These are phyloP conservation scores for Microctenopoma steveboyesi DNA, from an alignment of 2,797 vertebrate species.

Conservation along the genomic window DNA sequence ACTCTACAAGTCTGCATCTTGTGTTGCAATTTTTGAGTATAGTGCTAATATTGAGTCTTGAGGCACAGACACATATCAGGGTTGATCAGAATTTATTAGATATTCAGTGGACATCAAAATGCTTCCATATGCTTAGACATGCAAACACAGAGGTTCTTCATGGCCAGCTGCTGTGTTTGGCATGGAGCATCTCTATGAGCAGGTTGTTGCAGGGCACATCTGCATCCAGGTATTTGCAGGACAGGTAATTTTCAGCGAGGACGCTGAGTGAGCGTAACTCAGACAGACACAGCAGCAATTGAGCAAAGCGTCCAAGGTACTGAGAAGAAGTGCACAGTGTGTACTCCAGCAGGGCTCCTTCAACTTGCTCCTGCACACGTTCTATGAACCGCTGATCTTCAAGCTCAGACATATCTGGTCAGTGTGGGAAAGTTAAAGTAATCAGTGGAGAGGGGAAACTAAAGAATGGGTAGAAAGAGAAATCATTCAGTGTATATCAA, in stretches of 20 bases:
- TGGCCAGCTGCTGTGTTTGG: conserved; percentile 85
- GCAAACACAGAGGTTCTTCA: conserved; percentile 2
- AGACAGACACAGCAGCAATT: conserved; percentile 88
- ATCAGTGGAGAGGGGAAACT: neutral
- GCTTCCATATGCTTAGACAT: neutral
- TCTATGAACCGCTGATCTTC: conserved; percentile 88
- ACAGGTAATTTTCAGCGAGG: conserved; percentile 92
- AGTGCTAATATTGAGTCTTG: too few species aligned
- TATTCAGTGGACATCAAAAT: neutral
- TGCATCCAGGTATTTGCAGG: conserved; percentile 89
- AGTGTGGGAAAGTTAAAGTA: conserved; percentile 1
- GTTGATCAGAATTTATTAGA: neutral
- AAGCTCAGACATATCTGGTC: conserved; percentile 89
- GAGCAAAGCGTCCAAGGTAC: conserved; percentile 86
- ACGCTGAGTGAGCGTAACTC: conserved; percentile 89
- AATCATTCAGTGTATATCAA: neutral
- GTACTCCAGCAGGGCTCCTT: conserved; percentile 89
- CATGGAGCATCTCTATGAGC: conserved; percentile 94
- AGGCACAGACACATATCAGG: too few species aligned
- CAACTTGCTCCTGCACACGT: conserved; percentile 89
- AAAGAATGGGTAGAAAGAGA: too few species aligned
- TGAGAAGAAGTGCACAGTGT: conserved; percentile 87
- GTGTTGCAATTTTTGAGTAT: too few species aligned
- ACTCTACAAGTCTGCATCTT: too few species aligned
- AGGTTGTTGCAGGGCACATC: conserved; percentile 94